Evolutionary conservation across 2,113 vertebrate species (phyloP).

Genomic region (Turdus rufiventris): DNA sequence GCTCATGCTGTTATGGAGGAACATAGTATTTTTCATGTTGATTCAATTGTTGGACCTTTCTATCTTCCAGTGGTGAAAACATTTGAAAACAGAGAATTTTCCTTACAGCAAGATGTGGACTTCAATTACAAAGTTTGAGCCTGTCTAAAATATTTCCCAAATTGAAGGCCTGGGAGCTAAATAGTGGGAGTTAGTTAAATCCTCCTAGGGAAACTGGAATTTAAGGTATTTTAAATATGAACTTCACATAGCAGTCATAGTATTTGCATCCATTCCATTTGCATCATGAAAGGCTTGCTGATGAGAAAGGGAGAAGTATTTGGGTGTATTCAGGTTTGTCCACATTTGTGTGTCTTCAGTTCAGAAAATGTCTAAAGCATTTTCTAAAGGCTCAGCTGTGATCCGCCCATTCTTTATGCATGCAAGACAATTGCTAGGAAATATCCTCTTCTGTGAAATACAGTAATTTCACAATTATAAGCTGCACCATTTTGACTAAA

Average conservation of each 20-base stretch:
- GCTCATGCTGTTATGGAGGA: background rate
- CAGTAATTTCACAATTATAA: too few species aligned
- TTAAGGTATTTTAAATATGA: background rate
- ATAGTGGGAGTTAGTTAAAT: background rate
- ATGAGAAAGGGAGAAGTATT: background rate
- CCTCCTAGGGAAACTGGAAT: background rate
- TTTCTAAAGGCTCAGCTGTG: background rate
- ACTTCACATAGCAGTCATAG: background rate
- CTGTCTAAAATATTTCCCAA: background rate
- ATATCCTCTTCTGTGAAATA: background rate
- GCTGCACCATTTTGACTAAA: too few species aligned
- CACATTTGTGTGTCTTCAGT: background rate
- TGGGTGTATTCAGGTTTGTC: background rate
- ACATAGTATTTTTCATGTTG: background rate
- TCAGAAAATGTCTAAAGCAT: background rate
- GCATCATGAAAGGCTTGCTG: background rate
- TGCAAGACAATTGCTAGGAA: background rate
- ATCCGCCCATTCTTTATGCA: background rate
- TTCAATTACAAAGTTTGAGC: background rate
- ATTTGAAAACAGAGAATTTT: background rate
- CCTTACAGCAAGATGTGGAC: fast-evolving
- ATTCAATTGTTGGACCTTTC: background rate
- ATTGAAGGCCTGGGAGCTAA: background rate
- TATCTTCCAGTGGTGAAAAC: background rate
- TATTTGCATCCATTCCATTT: background rate